Evolutionary conservation across 2,113 vertebrate genomes (phyloP).

Genomic region (mouse (Mus musculus)): DNA sequence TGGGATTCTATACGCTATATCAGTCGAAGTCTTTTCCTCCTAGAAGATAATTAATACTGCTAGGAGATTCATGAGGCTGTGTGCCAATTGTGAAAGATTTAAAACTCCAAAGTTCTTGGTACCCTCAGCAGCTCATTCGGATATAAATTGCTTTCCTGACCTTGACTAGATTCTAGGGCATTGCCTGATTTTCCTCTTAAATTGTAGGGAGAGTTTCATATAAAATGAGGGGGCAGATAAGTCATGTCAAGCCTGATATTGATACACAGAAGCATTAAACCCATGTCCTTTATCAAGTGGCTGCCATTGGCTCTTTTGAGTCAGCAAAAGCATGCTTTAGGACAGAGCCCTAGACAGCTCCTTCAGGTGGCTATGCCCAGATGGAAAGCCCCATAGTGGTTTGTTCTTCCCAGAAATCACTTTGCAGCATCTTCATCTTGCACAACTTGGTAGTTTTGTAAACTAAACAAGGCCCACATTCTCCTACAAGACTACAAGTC

Average conservation of each 20-base stretch:
- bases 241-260: not conserved
- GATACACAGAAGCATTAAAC: not conserved
- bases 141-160: conserved; percentile 31
- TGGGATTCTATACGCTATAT: not conserved
- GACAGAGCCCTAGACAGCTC: not conserved
- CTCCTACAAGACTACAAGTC: not conserved
- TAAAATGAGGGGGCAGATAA: conserved; percentile 33
- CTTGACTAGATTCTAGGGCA: conserved; percentile 45
- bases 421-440: not conserved
- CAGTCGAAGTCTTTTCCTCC: conserved; percentile 25
- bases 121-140: not conserved
- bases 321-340: not conserved
- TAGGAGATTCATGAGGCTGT: not conserved
- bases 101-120: conserved; percentile 26
- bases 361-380: not conserved
- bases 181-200: conserved; percentile 17
- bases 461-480: not conserved
- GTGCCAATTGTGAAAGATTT: conserved; percentile 49
- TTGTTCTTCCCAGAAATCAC: not conserved
- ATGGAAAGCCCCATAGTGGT: not conserved
- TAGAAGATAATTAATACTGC: conserved; percentile 38
- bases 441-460: not conserved
- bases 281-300: not conserved
- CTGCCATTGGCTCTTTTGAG: not conserved
- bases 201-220: not conserved